Evolutionary conservation across 2,113 vertebrate species (phyloP).

Genomic region (Lophotis ruficrista): DNA sequence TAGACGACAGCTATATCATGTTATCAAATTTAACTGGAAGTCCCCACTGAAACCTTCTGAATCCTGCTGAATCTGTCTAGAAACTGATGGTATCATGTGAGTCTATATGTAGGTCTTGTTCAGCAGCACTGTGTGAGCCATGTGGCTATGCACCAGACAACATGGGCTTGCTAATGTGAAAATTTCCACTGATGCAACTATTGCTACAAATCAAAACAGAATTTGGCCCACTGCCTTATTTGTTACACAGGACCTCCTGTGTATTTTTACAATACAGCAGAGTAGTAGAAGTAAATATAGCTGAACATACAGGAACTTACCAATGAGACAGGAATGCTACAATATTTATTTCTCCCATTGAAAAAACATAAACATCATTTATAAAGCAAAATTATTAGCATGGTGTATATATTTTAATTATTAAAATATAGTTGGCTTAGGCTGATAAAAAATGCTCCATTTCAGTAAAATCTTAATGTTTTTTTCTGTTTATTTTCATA

Average conservation of each 20-base stretch:
- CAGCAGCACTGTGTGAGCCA: background rate
- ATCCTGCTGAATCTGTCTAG: background rate
- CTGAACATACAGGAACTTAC: background rate
- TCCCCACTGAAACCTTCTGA: background rate
- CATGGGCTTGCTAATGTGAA: background rate
- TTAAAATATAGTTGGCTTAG: background rate
- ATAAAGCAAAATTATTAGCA: background rate
- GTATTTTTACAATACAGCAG: background rate
- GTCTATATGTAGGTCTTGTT: background rate
- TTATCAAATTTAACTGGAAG: slow-evolving; percentile 27
- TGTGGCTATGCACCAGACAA: background rate
- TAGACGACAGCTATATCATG: background rate
- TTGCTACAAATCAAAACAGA: background rate
- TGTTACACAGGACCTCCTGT: background rate
- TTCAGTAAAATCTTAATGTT: background rate
- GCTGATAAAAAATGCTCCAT: background rate
- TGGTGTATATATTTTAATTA: background rate
- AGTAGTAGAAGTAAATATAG: background rate
- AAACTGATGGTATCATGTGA: background rate
- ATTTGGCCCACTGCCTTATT: background rate
- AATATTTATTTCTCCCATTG: background rate
- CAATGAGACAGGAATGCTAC: background rate
- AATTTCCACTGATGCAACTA: background rate
- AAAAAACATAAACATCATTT: background rate
- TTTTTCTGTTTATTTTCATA: background rate